These are phyloP conservation scores for Zoanthus sansibaricus DNA, from an alignment of 92 coral and sea anemone genomes.

Conservation along the genomic window DNA sequence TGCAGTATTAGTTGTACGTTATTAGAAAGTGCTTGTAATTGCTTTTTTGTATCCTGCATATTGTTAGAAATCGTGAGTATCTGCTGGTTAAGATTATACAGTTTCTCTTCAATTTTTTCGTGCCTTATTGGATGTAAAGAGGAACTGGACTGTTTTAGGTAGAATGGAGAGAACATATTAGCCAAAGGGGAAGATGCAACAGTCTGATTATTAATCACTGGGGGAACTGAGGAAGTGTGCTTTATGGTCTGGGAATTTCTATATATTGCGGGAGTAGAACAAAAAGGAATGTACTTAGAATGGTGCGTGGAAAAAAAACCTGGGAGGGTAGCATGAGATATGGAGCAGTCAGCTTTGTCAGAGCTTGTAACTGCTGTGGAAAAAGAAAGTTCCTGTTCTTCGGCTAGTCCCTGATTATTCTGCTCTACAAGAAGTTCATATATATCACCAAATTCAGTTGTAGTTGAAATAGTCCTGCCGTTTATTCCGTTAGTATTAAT, in stretches of 20 bases:
- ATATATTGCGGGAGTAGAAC: not conserved
- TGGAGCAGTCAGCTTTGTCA: not conserved
- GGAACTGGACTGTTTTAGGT: not conserved
- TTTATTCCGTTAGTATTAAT: not conserved
- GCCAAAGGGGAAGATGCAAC: not conserved
- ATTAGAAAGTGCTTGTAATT: conserved; percentile 2
- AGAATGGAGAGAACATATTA: conserved; percentile 11
- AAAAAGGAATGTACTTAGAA: not conserved
- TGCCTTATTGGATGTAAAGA: conserved; percentile 6
- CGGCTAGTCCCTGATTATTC: conserved; percentile 1
- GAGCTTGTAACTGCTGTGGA: not conserved
- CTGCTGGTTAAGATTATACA: conserved; percentile 24
- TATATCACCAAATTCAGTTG: too few relatives aligned
- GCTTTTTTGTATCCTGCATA: conserved; percentile 15
- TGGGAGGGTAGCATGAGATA: not conserved
- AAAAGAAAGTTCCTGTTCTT: not conserved
- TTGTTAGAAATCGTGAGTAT: not conserved
- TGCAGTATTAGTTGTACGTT: not conserved
- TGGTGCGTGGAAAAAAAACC: not conserved
- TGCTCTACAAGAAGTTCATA: not conserved
- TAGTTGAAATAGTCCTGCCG: not conserved
- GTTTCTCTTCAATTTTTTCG: not conserved
- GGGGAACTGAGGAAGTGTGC: conserved; percentile 17
- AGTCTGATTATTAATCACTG: not conserved
- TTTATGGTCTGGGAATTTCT: conserved; percentile 11